Conservation (phyloP, 1,140 invertebrate genomes). For the Caenorhabditis tropicalis region DNA sequence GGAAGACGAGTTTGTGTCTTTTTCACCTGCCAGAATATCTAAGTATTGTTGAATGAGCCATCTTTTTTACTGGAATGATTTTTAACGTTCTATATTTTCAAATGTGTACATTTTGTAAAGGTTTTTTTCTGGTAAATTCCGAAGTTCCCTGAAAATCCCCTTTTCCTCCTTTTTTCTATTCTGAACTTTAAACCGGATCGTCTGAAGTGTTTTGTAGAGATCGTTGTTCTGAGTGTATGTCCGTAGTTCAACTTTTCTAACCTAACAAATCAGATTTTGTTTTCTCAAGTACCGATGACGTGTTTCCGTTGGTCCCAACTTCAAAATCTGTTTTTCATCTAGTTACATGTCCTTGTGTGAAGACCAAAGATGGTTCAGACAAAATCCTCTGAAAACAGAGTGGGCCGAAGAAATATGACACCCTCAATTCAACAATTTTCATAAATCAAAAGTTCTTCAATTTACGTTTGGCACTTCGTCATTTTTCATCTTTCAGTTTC, state of each 20-base stretch:
- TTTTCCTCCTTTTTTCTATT: too few relatives aligned
- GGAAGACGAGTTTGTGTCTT: not conserved
- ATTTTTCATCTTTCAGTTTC: not conserved
- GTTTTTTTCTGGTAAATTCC: too few relatives aligned
- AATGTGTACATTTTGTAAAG: too few relatives aligned
- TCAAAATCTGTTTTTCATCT: not conserved
- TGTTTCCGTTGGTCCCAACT: not conserved
- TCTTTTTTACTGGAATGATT: not conserved
- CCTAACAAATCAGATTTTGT: not conserved
- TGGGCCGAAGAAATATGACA: slow-evolving; percentile 7
- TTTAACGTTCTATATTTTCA: too few relatives aligned
- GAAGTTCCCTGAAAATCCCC: too few relatives aligned
- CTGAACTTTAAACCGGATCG: not conserved
- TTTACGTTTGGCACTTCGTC: not conserved
- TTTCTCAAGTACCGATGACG: not conserved
- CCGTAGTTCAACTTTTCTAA: not conserved
- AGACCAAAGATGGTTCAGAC: not conserved
- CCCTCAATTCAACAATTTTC: not conserved
- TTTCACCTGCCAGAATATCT: not conserved
- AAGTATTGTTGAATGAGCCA: not conserved
- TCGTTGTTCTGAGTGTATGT: too few relatives aligned
- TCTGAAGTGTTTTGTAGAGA: not conserved
- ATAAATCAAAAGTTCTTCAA: slow-evolving; percentile 31
- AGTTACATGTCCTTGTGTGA: not conserved
- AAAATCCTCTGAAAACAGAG: not conserved